Base-by-base conservation (phyloP, 2,888 invertebrate genomes). In the Ophraella communa region DNA sequence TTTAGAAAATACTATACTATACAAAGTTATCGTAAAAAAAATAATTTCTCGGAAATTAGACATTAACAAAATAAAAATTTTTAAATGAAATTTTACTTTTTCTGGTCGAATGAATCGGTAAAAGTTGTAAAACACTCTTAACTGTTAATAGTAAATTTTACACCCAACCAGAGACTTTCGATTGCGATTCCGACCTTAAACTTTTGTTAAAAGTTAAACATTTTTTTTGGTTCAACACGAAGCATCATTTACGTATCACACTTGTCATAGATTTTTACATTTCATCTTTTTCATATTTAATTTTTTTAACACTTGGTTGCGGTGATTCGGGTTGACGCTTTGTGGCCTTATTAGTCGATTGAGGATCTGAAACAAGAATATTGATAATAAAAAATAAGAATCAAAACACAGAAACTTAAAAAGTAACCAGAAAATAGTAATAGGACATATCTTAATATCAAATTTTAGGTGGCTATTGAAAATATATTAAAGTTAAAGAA, bases 201-300 rank as follows among this genome's bases (percentile, higher is more conserved):
- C 33, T 33, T 54, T 35, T 45, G 39, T 39, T 14, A 17, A 65
- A 64, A 66, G 65, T 64, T 65, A 66, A 58, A 57, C 24, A 57
- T 24, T 49, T 11, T 24, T 55, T 68, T 55, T 42, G 58, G 49
- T 57, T 67, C 55, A 64, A 52, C 60, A 52, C 49, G 20, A 39
- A 58, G 39, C 35, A 58, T 45, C 69, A 70, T 65, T 63, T 64
- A 44, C 55, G 63, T 64, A 64, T 53, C 59, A 69, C 53, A 60
- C 60, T 62, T 64, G 64, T 62, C 52, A 60, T 65, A 45, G 35
- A 55, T 62, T 70, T 72, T 76, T 77, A 78, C 72, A 77, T 75
- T 60, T 78, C 78, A 62, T 79, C 79, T 53, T 77, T 78, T 60
- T 79, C 79, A 59, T 75, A 74, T 62, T 79, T 80, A 60, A 77